phyloP scores from a whole-genome alignment of 2,113 vertebrate species.

The Myotis davidii region DNA sequence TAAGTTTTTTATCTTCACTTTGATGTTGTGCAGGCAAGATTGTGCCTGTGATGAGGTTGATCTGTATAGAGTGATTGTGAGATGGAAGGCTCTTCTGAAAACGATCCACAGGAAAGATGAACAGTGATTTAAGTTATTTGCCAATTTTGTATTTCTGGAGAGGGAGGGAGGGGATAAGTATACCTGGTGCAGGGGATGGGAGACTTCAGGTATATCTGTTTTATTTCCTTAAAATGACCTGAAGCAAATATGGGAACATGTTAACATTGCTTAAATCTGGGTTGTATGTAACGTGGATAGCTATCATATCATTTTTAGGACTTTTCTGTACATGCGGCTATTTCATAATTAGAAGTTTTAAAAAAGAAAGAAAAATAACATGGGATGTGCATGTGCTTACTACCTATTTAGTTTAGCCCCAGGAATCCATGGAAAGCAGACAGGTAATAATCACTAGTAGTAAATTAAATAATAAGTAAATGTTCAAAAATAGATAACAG shows the following conservation, averaged over 20 bases:
- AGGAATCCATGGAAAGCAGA: neutral
- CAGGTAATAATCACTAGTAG: neutral
- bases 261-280: neutral
- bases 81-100: neutral
- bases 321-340: neutral
- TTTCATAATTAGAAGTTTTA: neutral
- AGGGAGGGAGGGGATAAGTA: neutral
- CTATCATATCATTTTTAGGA: neutral
- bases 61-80: neutral
- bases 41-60: neutral
- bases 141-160: slow-evolving; percentile 22
- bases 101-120: neutral
- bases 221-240: neutral
- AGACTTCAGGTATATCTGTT: neutral
- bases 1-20: neutral
- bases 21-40: neutral
- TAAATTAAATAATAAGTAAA: neutral
- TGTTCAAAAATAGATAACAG: neutral
- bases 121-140: neutral
- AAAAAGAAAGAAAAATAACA: neutral
- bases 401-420: neutral
- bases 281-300: neutral
- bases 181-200: neutral
- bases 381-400: neutral
- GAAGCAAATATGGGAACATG: neutral